These are phyloP conservation scores for Micromesistius poutassou DNA, from an alignment of 2,797 vertebrate genomes.

Conservation along the genomic window DNA sequence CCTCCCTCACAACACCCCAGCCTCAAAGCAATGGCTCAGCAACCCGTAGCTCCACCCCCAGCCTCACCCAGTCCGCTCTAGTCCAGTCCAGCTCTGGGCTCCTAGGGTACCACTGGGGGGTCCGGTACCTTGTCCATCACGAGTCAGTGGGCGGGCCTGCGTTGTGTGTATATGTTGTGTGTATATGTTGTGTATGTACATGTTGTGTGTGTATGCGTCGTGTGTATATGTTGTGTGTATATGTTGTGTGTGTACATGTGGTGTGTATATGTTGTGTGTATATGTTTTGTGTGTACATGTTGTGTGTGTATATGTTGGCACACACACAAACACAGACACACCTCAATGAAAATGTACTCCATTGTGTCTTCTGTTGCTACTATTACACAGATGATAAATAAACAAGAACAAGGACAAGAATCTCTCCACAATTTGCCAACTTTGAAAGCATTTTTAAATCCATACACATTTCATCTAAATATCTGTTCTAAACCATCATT, in stretches of 20 bases:
- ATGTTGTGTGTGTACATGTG: too few relatives aligned
- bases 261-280: background rate
- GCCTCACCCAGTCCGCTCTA: background rate
- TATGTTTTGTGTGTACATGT: background rate
- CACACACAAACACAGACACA: constrained; percentile 7
- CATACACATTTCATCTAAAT: background rate
- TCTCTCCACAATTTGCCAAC: too few relatives aligned
- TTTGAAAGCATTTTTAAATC: too few relatives aligned
- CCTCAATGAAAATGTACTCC: background rate
- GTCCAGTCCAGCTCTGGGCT: background rate
- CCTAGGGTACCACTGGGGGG: background rate
- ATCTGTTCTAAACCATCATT: background rate
- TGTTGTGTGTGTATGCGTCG: too few relatives aligned
- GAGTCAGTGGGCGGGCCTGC: too few relatives aligned
- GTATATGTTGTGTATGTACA: too few relatives aligned
- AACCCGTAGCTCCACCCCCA: background rate
- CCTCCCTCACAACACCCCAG: background rate
- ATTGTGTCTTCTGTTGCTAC: background rate
- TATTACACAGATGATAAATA: background rate
- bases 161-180: too few relatives aligned
- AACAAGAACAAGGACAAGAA: too few relatives aligned
- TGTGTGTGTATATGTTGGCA: background rate
- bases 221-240: too few relatives aligned
- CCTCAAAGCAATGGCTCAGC: background rate
- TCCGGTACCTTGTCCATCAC: background rate